Conservation (phyloP, 2,113 vertebrate species). For the Tupaia chinensis region DNA sequence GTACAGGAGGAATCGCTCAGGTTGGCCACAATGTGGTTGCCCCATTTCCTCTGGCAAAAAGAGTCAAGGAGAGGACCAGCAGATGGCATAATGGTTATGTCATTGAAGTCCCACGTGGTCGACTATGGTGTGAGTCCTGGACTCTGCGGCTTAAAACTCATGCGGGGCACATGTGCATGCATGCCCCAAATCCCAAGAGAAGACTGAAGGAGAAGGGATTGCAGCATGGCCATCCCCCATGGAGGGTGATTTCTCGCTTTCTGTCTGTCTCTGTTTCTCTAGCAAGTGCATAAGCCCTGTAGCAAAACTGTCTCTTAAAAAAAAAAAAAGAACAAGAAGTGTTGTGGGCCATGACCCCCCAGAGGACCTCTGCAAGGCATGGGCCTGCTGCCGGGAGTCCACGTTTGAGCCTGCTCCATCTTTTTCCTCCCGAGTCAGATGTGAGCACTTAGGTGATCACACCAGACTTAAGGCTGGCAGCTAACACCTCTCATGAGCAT, state of each 20-base stretch:
- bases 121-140: too few relatives aligned
- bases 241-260: too few relatives aligned
- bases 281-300: too few relatives aligned
- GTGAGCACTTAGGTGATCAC: not conserved
- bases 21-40: not conserved
- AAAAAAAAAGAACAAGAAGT: not conserved
- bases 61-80: not conserved
- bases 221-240: too few relatives aligned
- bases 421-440: not conserved
- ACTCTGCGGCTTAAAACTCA: too few relatives aligned
- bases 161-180: too few relatives aligned
- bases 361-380: not conserved
- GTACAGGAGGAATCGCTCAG: not conserved
- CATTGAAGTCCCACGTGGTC: too few relatives aligned
- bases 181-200: too few relatives aligned
- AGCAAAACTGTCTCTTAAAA: too few relatives aligned
- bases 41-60: conserved; percentile 28
- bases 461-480: conserved; percentile 28
- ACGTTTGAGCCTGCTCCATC: not conserved
- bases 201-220: too few relatives aligned
- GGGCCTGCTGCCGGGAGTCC: conserved; percentile 28
- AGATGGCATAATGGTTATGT: too few relatives aligned
- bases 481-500: conserved; percentile 13
- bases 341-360: not conserved
- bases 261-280: too few relatives aligned